Evolutionary conservation across 2,888 invertebrate genomes (phyloP).

Genomic region (Acleris sparsana): DNA sequence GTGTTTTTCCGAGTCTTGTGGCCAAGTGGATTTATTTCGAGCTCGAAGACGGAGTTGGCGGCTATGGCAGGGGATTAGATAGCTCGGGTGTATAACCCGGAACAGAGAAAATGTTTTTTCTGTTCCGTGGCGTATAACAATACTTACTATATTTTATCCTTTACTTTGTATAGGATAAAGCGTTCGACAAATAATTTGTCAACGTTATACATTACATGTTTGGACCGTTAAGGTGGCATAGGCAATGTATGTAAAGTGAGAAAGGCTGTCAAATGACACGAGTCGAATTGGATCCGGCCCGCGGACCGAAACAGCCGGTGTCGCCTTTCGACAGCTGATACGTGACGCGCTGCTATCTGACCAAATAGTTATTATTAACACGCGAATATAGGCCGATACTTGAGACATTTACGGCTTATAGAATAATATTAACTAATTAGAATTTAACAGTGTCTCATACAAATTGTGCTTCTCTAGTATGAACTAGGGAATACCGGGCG

Average conservation of each 20-base stretch:
- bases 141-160: no score
- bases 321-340: constrained; percentile 76
- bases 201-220: not conserved
- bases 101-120: no score
- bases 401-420: constrained; percentile 27
- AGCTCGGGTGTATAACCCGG: no score
- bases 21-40: no score
- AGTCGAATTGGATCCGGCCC: constrained; percentile 72
- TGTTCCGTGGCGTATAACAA: no score
- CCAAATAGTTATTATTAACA: constrained; percentile 66
- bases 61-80: no score
- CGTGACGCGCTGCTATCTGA: constrained; percentile 63
- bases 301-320: constrained; percentile 74
- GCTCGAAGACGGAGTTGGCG: no score
- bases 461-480: no score
- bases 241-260: constrained; percentile 69
- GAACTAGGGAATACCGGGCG: no score
- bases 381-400: constrained; percentile 27
- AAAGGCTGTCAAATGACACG: constrained; percentile 80
- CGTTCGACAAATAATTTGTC: no score
- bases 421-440: not conserved
- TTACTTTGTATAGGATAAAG: no score
- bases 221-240: constrained; percentile 30
- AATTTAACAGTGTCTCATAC: constrained; percentile 7
- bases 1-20: no score